Base-by-base conservation (phyloP, 2,113 vertebrate species). In the Myrmecophaga tridactyla region DNA sequence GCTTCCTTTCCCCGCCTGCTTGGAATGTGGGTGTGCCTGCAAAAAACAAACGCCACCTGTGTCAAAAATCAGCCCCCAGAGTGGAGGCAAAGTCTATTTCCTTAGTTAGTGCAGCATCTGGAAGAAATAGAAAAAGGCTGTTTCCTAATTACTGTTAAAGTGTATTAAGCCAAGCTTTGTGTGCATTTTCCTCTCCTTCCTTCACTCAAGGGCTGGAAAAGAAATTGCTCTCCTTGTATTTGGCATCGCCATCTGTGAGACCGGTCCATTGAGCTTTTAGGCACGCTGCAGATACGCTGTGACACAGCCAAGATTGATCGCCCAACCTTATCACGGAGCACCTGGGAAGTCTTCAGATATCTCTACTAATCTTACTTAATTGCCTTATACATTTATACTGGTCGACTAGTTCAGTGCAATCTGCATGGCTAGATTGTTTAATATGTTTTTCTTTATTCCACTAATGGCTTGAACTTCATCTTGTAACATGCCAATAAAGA, bases 81-180 rank as follows among this genome's bases (percentile, higher is more conserved):
- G 56, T 67, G 67, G 60, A 73, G 51, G 70, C 86, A 46, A 34
- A 95, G 39, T 77, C 70, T 80, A 7, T 78, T 93, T 94, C 86
- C 63, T 85, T 67, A 56, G 29, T 80, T 83, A 23, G 75, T 11
- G 1, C 39, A 80, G 58, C 92, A 94, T 95, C 89, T 92, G 95
- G 95, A 92, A 96, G 92, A 96, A 70, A 77, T 73, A 95, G 76
- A 92, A 92, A 69, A 90, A 29, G 46, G 31, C 78, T 81, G 0
- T 86, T 93, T 96, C 81, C 56, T 75, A 85, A 82, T 73, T 63
- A 90, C 76, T 25, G 6, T 76, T 67, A 4, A 81, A 77, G 43
- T 41, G 20, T 17, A 46, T 34, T 63, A 85, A 83, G 51, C 90
- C 46, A 94, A 41, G n/a, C 43, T 73, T 58, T 13, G 4, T 65